Evolutionary conservation across 1,140 invertebrate genomes (phyloP).

Genomic region (Drosophila grimshawi): DNA sequence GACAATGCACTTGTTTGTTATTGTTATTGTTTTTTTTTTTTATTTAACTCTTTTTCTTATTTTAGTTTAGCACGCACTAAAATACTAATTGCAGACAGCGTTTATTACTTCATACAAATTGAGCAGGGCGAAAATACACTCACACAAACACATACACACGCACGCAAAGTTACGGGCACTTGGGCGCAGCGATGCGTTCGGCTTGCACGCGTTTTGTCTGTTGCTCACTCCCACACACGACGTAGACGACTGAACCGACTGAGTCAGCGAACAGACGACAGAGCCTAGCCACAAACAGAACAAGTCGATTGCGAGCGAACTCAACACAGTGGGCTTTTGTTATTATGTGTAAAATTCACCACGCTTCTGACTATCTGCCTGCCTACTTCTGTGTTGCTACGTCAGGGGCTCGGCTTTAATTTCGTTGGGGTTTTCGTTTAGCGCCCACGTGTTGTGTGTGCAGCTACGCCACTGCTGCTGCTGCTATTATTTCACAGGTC

Average conservation of each 20-base stretch:
- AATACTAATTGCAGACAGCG: constrained; percentile 68
- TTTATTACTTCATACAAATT: constrained; percentile 81
- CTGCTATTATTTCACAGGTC: constrained; percentile 62
- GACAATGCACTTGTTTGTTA: constrained; percentile 44
- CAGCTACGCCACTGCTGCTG: constrained; percentile 31
- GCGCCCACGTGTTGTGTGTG: constrained; percentile 42
- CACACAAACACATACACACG: constrained; percentile 44
- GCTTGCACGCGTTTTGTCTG: constrained; percentile 16
- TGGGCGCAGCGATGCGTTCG: constrained; percentile 11
- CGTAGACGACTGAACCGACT: constrained; percentile 58
- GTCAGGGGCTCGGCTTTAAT: constrained; percentile 44
- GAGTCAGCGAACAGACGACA: constrained; percentile 20
- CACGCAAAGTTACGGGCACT: constrained; percentile 48
- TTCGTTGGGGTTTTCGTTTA: constrained; percentile 20
- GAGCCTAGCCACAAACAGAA: constrained; percentile 29
- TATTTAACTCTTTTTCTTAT: constrained; percentile 3
- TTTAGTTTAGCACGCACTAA: constrained; percentile 34
- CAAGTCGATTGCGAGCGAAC: constrained; percentile 35
- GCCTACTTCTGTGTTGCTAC: constrained; percentile 36
- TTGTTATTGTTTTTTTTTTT: constrained; percentile 41
- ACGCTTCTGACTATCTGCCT: constrained; percentile 24
- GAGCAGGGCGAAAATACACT: constrained; percentile 43
- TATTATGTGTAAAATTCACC: constrained; percentile 45
- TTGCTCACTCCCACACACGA: constrained; percentile 68
- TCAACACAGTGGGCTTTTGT: constrained; percentile 47